Evolutionary conservation across 2,888 invertebrate species (phyloP), one percentile per base, ranked within the genome.

Genomic region (Hypomecis punctinalis): DNA sequence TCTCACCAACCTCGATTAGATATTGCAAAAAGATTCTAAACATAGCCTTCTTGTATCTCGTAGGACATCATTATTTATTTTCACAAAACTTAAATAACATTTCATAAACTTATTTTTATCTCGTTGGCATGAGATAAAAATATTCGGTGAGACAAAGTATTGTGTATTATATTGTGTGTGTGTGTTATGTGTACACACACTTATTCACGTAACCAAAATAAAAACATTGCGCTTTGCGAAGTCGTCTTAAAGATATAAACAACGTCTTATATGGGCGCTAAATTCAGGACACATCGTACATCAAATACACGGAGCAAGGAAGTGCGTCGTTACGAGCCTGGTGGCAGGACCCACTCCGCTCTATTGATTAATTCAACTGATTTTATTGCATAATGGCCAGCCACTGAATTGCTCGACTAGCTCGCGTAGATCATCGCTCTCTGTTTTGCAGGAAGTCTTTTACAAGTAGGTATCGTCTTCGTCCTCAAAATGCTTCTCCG

Each of bases 311-410:
- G 64, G 60, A 54, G 56, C 61, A 54, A 72, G 73, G 73, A 73
- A 71, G 71, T 62, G 56, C 71, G 69, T 71, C 61, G 71, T 73
- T 73, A 69, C 60, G 68, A 68, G 63, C 60, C 61, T 71, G 61
- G 66, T 68, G 72, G 69, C 82, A 82, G 87, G 84, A 83, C 85
- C 87, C 85, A 85, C 87, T 84, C 79, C 53, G 82, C 85, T 90
- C 91, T 90, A 91, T 91, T 91, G 90, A 91, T 90, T 88, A 89
- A 90, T 90, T 82, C 86, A 88, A 89, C 87, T 85, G 82, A 83
- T 82, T 91, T 91, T 90, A 91, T 92, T 90, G 82, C 88, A 88
- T 90, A 90, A 91, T 91, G 80, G 83, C 76, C 79, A 75, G 70
- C 74, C 71, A 52, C 75, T 74, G 72, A 76, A 78, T 77, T 78